Conservation (phyloP, 2,888 invertebrate genomes). For the Hetaerina titia region DNA sequence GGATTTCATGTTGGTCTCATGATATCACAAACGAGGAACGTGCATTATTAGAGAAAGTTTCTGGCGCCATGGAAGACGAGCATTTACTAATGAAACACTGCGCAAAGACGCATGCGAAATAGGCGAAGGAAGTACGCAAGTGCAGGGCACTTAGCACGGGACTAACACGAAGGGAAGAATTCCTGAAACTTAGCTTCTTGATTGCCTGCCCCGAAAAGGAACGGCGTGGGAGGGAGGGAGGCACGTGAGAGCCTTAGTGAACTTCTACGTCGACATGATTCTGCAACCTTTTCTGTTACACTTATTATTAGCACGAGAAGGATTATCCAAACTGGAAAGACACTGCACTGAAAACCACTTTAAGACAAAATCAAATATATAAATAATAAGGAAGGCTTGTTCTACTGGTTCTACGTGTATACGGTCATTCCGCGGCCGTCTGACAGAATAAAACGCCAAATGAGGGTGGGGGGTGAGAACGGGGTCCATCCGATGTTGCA, state of each 20-base stretch:
- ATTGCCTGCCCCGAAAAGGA: background rate
- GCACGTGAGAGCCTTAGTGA: background rate
- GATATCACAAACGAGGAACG: background rate
- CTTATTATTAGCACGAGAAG: no score
- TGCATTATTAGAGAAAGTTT: background rate
- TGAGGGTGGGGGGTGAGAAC: background rate
- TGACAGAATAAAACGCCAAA: background rate
- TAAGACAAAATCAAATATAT: background rate
- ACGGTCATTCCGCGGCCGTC: background rate
- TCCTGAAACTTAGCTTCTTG: background rate
- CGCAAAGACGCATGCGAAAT: background rate
- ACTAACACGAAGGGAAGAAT: background rate
- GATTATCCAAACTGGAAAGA: no score
- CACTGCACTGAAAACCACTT: background rate
- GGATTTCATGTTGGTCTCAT: background rate
- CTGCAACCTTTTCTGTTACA: no score
- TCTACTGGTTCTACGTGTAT: background rate
- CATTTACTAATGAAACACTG: background rate
- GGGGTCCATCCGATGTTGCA: background rate
- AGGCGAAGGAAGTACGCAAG: background rate
- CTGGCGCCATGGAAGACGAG: background rate
- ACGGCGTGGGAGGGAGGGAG: background rate
- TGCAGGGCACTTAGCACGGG: background rate
- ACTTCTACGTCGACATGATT: no score
- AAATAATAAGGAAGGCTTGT: background rate